Base-by-base conservation (phyloP, 2,113 vertebrate genomes). In the Pygathrix nemaeus region DNA sequence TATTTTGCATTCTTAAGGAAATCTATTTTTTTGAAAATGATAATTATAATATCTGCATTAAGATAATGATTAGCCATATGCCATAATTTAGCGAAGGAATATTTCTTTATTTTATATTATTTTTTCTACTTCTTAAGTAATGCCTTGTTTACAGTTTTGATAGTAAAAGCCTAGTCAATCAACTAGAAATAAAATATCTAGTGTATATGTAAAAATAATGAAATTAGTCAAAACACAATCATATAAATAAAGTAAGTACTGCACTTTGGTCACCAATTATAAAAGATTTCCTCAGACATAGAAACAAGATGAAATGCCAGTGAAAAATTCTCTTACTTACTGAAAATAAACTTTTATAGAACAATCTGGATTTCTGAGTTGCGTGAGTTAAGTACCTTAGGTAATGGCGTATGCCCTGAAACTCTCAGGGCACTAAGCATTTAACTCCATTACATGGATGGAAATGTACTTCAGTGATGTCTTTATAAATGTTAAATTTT, bases 161-260 rank as follows among this genome's bases (percentile, higher is more conserved):
- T 75, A 73, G 21, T 66, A 5, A 66, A 80, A 64, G 7, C 8
- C 79, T 78, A 93, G 2, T 40, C 35, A 18, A 57, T 89, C 12
- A 94, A 70, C 30, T 43, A 59, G 17, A 97, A 93, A 72, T 70
- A 64, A 94, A 88, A 61, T 50, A 40, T 64, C 50, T 50, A 90
- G 21, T 70, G 11, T 38, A 8, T 57, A 68, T 68, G 61, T 75
- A 27, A 48, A 92, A 91, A 23, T 94, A 12, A 64, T 73, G 11
- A 66, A 85, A 12, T 72, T 70, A 75, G 20, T 84, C 23, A 76
- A 72, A 61, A 52, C 1, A 88, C 1, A 94, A 52, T 55, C 8
- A 76, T n/a, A 80, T 55, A 80, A 83, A 81, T 64, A 80, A 88
- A 92, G 25, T 75, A 89, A 90, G 23, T 61, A 55, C 3, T 72